Evolutionary conservation across 1,140 invertebrate species (phyloP).

Genomic region (Pinna nobilis): DNA sequence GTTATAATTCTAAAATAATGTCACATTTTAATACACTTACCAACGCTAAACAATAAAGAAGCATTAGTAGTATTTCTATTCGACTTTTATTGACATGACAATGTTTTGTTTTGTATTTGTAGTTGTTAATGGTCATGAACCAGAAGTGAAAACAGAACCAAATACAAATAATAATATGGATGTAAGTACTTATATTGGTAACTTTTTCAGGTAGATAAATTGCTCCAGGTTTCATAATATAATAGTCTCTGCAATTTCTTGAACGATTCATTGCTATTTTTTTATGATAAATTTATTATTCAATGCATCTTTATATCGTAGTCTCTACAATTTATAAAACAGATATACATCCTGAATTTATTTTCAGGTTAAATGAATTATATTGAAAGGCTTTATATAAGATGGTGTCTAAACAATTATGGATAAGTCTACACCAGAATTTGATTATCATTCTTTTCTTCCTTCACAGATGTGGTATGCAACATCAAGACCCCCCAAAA

Average conservation of each 20-base stretch:
- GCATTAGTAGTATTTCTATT: too few relatives aligned
- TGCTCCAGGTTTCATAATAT: too few relatives aligned
- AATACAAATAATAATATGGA: slow-evolving; percentile 38
- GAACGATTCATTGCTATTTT: not conserved
- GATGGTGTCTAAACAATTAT: too few relatives aligned
- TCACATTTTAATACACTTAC: too few relatives aligned
- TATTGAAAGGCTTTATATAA: too few relatives aligned
- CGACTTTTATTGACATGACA: not conserved
- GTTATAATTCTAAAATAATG: too few relatives aligned
- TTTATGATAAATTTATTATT: not conserved
- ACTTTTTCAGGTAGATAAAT: too few relatives aligned
- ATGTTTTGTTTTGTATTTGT: slow-evolving; percentile 20
- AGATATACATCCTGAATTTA: not conserved
- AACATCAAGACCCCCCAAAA: slow-evolving; percentile 31
- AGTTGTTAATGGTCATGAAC: slow-evolving; percentile 41
- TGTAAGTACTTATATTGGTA: slow-evolving; percentile 33
- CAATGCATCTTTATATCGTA: too few relatives aligned
- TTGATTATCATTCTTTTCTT: not conserved
- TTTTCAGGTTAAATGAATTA: not conserved
- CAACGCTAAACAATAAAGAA: too few relatives aligned
- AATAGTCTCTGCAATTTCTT: not conserved
- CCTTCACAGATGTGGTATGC: slow-evolving; percentile 40
- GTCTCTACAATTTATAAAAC: too few relatives aligned
- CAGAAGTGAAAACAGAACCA: slow-evolving; percentile 46
- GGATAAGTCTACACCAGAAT: too few relatives aligned